These are phyloP conservation scores for Ondatra zibethicus DNA, from an alignment of 2,113 vertebrate species.

Conservation along the genomic window DNA sequence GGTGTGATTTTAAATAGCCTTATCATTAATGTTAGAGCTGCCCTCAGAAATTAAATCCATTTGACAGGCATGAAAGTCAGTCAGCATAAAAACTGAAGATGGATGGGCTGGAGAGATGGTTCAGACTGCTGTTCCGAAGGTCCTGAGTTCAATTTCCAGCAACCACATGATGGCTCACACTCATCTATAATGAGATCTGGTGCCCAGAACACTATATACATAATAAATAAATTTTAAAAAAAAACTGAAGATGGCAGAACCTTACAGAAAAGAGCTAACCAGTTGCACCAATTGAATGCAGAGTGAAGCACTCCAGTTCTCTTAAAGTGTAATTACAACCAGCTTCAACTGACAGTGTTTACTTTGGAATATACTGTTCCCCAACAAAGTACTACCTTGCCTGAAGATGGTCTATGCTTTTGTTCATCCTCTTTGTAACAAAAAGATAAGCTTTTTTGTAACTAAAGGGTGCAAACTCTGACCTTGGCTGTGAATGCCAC, in stretches of 20 bases:
- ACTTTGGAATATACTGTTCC: slow-evolving; percentile 21
- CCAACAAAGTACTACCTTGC: slow-evolving; percentile 7
- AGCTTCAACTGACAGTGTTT: slow-evolving; percentile 36
- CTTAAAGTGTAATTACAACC: not conserved
- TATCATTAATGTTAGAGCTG: not conserved
- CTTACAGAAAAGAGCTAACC: not conserved
- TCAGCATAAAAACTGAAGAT: not conserved
- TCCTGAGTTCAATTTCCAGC: no score
- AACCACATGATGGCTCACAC: no score
- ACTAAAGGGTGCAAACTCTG: not conserved
- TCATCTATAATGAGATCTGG: no score
- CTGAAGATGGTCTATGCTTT: not conserved
- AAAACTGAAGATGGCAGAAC: not conserved
- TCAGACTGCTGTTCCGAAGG: no score
- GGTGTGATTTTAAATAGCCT: slow-evolving; percentile 5
- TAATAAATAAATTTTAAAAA: not conserved
- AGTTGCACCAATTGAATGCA: not conserved
- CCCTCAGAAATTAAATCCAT: not conserved
- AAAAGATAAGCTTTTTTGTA: not conserved
- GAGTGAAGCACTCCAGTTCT: not conserved
- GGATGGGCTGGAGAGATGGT: no score
- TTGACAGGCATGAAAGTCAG: not conserved
- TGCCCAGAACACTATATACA: no score
- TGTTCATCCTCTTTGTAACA: slow-evolving; percentile 57
- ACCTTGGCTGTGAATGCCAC: not conserved